Base-by-base conservation (phyloP, 2,888 invertebrate species). In the Harpalus rufipes region DNA sequence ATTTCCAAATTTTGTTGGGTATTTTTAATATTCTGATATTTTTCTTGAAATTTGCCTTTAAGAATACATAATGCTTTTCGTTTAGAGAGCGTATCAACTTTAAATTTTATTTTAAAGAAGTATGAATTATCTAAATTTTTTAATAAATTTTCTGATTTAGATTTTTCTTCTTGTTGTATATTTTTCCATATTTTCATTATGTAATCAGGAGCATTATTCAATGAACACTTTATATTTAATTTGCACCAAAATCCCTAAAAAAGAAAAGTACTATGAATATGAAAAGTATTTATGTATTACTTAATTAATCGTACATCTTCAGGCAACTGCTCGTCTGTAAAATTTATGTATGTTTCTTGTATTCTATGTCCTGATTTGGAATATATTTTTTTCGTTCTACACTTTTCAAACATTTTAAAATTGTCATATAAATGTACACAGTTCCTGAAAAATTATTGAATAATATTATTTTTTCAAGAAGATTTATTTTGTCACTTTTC, bases 261-360 rank as follows among this genome's bases (percentile, higher is more conserved):
- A 59, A 78, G 7, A 21, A 21, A 81, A 80, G 18, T 76, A 2
- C 5, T 18, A 72, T 41, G 14, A 72, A 21, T n/a, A 21, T 21
- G 21, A 21, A 21, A 21, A 21, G 3, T 21, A 21, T 78, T 14
- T 78, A 58, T 16, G 6, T 8, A 51, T 61, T 14, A 63, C 0
- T 8, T 58, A 18, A 10, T 78, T 79, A 58, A 16, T 68, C n/a
- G 12, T 81, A 81, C 81, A 81, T 56, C 58, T 56, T 81, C 8
- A 25, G 58, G 32, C 44, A 14, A 10, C 18, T 12, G 14, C 5
- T 84, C 21, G 6, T 25, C 21, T 10, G 39, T 21, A 41, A 84
- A 12, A 84, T 84, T 84, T 41, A n/a, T 78, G 63, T 84, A 84
- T 44, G 63, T 78, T 78, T 84, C 84, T 61, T 78, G 21, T 41